Evolutionary conservation across 2,113 vertebrate genomes (phyloP), one percentile per base, ranked within the genome.

Genomic region (Protomyctophum bolini): DNA sequence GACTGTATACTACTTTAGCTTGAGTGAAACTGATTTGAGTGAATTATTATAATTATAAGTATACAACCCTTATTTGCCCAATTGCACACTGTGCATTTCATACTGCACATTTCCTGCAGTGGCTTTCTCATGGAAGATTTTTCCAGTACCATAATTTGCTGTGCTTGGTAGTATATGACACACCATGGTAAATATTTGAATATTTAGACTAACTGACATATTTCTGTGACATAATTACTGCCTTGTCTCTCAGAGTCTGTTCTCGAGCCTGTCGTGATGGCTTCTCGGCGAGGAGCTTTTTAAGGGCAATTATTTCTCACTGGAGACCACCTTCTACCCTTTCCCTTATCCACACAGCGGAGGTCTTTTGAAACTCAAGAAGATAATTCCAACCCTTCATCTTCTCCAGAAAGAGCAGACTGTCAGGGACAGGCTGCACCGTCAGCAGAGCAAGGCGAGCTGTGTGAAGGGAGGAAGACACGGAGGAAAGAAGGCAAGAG

Each of bases 351-450:
- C 60, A 66, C 70, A 66, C 70, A 56, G 68, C 12, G 11, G 48
- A 72, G 69, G 62, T 82, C 80, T 80, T 41, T 79, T 86, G 81
- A 85, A 83, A 88, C 76, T 63, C 58, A 74, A 83, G 80, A 76
- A 62, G 63, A 80, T 84, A 70, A 84, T 82, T 86, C 14, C 72
- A 67, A 70, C 68, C 72, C 76, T 74, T 84, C 70, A 78, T 76
- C 80, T 66, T 57, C 62, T 70, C 64, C 51, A 41, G 63, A 61
- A 77, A 76, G 66, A 77, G 29, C 8, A 54, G 66, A 71, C 58
- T 77, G 73, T 79, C 61, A 72, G 74, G 63, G 63, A 66, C 11
- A 21, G 63, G 68, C 54, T 46, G 49, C 61, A 64, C 75, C 49
- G 59, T 75, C 75, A 68, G 74, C 57, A 6, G 60, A 9, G 56